Conservation (phyloP, 2,888 invertebrate species). For the Dicycla oo region DNA sequence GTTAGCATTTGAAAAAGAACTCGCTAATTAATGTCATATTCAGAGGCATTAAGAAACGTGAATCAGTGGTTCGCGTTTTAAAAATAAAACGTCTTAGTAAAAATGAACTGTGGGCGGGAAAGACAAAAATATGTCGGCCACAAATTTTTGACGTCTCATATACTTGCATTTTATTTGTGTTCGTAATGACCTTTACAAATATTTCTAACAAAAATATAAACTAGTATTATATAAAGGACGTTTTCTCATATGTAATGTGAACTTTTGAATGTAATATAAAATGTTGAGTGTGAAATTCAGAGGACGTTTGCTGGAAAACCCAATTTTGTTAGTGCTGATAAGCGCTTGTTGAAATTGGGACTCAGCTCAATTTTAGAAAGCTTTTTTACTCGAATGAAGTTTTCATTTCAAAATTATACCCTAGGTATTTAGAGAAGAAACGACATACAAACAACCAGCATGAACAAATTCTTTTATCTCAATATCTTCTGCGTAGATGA, state of each 20-base stretch:
- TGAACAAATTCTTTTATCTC: background rate
- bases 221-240: constrained; percentile 23
- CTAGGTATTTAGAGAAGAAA: background rate
- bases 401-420: background rate
- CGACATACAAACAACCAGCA: background rate
- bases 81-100: constrained; percentile 63
- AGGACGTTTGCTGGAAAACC: constrained; percentile 26
- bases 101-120: constrained; percentile 62
- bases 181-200: constrained; percentile 64
- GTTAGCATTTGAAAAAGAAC: constrained; percentile 54
- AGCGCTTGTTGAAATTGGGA: constrained; percentile 15
- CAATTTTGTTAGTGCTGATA: constrained; percentile 41
- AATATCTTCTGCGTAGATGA: no score
- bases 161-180: constrained; percentile 60
- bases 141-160: constrained; percentile 60
- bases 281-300: constrained; percentile 11
- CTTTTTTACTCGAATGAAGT: constrained; percentile 14
- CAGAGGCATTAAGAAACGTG: constrained; percentile 62
- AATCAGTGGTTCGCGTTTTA: constrained; percentile 61
- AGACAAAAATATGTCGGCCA: constrained; percentile 62
- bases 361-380: constrained; percentile 33
- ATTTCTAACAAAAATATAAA: constrained; percentile 50
- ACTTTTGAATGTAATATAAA: constrained; percentile 24
- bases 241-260: constrained; percentile 19
- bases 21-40: constrained; percentile 64